Conservation (phyloP, 2,113 vertebrate genomes). For the Miniopterus natalensis region DNA sequence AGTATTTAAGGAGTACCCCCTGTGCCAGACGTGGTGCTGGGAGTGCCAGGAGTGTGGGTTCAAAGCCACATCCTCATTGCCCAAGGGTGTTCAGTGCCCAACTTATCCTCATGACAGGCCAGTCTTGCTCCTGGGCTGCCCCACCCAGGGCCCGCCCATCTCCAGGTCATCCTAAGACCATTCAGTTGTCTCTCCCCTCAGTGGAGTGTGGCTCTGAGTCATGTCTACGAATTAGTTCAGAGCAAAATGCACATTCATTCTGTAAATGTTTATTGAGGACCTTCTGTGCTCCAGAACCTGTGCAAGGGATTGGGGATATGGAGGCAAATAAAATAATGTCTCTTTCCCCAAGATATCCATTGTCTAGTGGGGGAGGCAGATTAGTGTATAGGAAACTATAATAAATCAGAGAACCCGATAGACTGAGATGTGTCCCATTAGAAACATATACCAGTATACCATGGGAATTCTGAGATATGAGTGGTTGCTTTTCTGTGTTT, state of each 20-base stretch:
- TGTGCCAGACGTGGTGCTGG: neutral
- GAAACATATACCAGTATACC: neutral
- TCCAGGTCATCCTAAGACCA: neutral
- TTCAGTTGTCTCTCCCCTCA: neutral
- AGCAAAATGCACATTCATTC: neutral
- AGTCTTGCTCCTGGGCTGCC: neutral
- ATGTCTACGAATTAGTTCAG: rapidly evolving
- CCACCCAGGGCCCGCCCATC: neutral
- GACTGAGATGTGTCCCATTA: neutral
- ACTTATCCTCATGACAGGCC: neutral
- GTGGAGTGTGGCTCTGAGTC: neutral
- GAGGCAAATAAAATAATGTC: constrained; percentile 12
- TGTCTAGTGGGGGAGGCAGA: neutral
- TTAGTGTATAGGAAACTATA: neutral
- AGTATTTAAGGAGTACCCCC: neutral
- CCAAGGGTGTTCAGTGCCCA: neutral
- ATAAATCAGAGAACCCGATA: neutral
- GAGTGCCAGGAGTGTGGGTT: neutral
- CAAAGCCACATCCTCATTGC: neutral
- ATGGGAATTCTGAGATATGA: neutral
- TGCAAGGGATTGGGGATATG: neutral
- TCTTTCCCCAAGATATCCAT: neutral
- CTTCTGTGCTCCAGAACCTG: neutral
- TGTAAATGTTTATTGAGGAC: neutral
- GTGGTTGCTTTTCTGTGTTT: neutral